These are phyloP conservation scores for Volucella inanis DNA, from an alignment of 2,888 invertebrate species.

Conservation along the genomic window DNA sequence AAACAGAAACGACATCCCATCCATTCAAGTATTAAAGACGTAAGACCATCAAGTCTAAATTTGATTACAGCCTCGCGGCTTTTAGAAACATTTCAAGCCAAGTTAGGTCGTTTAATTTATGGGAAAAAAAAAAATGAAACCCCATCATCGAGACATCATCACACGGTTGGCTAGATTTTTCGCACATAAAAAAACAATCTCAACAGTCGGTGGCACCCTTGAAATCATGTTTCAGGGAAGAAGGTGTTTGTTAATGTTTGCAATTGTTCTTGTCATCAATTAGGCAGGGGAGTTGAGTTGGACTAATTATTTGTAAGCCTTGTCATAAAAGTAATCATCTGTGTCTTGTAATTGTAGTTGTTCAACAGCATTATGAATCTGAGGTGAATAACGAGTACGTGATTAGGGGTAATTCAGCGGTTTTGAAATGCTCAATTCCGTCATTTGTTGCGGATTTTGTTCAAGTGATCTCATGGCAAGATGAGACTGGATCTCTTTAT, in stretches of 20 bases:
- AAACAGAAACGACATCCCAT: conserved; percentile 3
- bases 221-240: background rate
- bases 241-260: background rate
- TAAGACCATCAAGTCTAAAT: conserved; percentile 25
- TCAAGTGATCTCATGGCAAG: conserved; percentile 88
- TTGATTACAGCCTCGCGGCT: conserved; percentile 59
- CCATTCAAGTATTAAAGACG: conserved; percentile 5
- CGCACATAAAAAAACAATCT: conserved; percentile 32
- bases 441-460: conserved; percentile 90
- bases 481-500: conserved; percentile 84
- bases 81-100: conserved; percentile 34
- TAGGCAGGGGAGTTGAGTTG: conserved; percentile 22
- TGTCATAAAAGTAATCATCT: conserved; percentile 39
- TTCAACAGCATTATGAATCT: conserved; percentile 88
- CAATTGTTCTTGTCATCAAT: conserved; percentile 46
- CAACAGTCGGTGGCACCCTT: background rate
- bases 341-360: conserved; percentile 83
- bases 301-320: conserved; percentile 51
- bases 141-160: conserved; percentile 48
- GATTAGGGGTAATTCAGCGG: conserved; percentile 88
- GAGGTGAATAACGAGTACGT: conserved; percentile 90
- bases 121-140: conserved; percentile 53
- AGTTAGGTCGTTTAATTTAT: conserved; percentile 63
- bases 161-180: conserved; percentile 60
- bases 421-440: conserved; percentile 89